Evolutionary conservation across 2,797 vertebrate genomes (phyloP).

Genomic region (Parauchenoglanis ngamensis): DNA sequence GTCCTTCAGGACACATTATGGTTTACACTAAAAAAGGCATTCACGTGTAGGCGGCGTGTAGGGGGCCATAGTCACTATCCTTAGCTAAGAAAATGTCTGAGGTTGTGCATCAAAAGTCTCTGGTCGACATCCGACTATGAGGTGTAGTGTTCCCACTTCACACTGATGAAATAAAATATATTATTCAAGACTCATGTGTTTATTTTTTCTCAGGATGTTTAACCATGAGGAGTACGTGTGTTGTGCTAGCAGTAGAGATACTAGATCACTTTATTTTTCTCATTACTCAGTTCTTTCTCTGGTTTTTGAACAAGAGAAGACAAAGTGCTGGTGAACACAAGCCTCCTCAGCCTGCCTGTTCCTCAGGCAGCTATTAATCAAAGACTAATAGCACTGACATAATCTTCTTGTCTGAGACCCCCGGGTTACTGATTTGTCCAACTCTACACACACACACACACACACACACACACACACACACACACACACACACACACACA

Average conservation of each 20-base stretch:
- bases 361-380: neutral
- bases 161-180: neutral
- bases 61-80: neutral
- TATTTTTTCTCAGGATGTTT: neutral
- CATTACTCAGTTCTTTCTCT: neutral
- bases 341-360: neutral
- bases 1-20: too few relatives aligned
- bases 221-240: neutral
- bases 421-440: neutral
- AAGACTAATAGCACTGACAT: neutral
- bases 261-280: neutral
- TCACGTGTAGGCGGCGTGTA: neutral
- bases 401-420: neutral
- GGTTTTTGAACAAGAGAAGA: neutral
- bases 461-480: slow-evolving; percentile 9
- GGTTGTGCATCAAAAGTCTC: neutral
- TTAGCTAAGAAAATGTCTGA: neutral
- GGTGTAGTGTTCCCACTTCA: neutral
- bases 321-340: neutral
- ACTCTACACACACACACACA: neutral
- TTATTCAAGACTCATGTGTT: neutral
- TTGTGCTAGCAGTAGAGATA: neutral
- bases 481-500: neutral
- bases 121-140: neutral
- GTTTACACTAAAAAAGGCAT: neutral